phyloP scores from a whole-genome alignment of 2,888 invertebrate species.

The Entomobrya multifasciata region DNA sequence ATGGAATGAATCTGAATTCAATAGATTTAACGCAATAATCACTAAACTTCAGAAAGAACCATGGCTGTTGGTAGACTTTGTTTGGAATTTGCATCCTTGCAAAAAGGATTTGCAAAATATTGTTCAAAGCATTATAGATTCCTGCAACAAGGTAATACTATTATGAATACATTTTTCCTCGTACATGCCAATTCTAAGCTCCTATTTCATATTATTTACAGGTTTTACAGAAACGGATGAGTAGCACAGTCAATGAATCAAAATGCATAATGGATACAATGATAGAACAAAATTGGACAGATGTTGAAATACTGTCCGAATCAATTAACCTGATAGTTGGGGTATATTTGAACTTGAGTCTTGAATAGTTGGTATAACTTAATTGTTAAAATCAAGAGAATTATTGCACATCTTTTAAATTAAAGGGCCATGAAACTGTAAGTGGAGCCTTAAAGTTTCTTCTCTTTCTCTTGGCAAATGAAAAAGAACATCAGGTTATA shows the following conservation, averaged over 20 bases:
- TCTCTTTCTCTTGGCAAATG: not conserved
- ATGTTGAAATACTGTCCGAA: not conserved
- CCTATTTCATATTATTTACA: too few species aligned
- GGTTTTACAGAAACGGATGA: too few species aligned
- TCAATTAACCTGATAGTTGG: not conserved
- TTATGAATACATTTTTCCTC: too few species aligned
- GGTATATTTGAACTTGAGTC: not conserved
- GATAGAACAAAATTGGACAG: not conserved
- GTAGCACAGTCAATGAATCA: not conserved
- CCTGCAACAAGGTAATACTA: too few species aligned
- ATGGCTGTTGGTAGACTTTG: too few species aligned
- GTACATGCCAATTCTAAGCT: too few species aligned
- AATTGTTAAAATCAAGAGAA: too few species aligned
- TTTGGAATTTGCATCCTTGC: too few species aligned
- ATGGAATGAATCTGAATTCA: not conserved
- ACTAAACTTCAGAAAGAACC: too few species aligned
- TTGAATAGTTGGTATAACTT: not conserved
- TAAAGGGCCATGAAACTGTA: constrained; percentile 4
- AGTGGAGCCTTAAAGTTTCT: not conserved
- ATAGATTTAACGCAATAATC: not conserved
- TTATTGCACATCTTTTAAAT: too few species aligned
- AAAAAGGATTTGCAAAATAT: too few species aligned
- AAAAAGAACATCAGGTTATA: not conserved
- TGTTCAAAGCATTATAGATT: too few species aligned
- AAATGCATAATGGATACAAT: not conserved